Conservation (phyloP, 2,797 vertebrate species). For the Gila robusta region DNA sequence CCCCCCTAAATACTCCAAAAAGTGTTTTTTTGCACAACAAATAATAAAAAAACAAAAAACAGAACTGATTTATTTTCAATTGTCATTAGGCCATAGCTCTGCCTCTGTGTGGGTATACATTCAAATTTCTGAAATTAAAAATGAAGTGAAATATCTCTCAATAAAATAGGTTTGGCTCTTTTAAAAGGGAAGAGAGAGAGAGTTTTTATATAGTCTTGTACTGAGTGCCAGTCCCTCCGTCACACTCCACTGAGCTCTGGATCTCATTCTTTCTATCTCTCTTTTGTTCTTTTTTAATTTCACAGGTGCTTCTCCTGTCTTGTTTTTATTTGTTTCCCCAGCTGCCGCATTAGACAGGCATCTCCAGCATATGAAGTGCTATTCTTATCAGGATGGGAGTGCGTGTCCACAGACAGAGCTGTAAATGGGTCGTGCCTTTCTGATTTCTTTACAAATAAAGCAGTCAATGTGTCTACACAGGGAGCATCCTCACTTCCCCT, state of each 20-base stretch:
- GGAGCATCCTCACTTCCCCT: slow-evolving; percentile 31
- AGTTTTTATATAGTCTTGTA: slow-evolving; percentile 2
- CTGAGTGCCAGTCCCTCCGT: not conserved
- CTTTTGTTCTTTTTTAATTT: slow-evolving; percentile 45
- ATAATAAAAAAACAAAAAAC: too few relatives aligned
- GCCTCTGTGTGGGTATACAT: too few relatives aligned
- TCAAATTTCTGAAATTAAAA: not conserved
- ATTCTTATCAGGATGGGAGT: slow-evolving; percentile 29
- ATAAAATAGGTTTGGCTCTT: not conserved
- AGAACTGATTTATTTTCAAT: too few relatives aligned
- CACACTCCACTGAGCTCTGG: slow-evolving; percentile 60
- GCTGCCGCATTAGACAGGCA: slow-evolving; percentile 16
- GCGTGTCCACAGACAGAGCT: not conserved
- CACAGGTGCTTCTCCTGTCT: slow-evolving; percentile 33
- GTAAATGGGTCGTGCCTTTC: slow-evolving; percentile 41
- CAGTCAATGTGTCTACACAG: slow-evolving; percentile 45
- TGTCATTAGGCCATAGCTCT: too few relatives aligned
- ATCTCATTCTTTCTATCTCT: slow-evolving; percentile 8
- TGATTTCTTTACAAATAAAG: slow-evolving; percentile 60
- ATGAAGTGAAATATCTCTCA: not conserved
- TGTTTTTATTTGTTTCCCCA: slow-evolving; percentile 39
- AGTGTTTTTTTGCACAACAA: too few relatives aligned
- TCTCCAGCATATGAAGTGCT: slow-evolving; percentile 19
- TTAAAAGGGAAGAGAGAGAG: not conserved
- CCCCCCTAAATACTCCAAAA: too few relatives aligned